Evolutionary conservation across 2,888 invertebrate species (phyloP), one percentile per base, ranked within the genome.

Genomic region (Schizaphis graminum): DNA sequence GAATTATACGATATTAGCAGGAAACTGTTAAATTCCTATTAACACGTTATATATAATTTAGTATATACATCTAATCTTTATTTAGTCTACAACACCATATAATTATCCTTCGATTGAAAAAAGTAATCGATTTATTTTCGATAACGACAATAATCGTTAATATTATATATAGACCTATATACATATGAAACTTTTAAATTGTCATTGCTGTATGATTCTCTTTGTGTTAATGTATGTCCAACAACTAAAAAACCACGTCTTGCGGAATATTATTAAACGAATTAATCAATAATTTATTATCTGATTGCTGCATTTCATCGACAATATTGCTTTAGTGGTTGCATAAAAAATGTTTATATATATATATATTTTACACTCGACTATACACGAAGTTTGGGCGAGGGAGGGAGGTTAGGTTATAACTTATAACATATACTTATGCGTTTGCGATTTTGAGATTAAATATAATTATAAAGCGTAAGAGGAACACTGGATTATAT

Each of bases 1-100:
- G 53, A 86, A 28, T 47, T 47, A 5, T 44, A 44, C 16, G 86
- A 3, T 47, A 86, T 49, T 5, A 49, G n/a, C n/a, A 87, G 21
- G n/a, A 49, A 21, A 53, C 87, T 87, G 49, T 87, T 87, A 35
- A 87, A 87, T 24, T 49, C 49, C n/a, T 53, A 49, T 87, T 87
- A 87, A 87, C 53, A 49, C 87, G n/a, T 7, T 87, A 47, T 44
- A 86, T n/a, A 67, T 67, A 67, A 67, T n/a, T 13, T n/a, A 67
- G 2, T n/a, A 21, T 35, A 77, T 35, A 77, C 3, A 35, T 35
- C 8, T 35, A 77, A 77, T 77, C 21, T n/a, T 87, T 87, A 87
- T 87, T 87, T 87, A 87, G 47, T 49, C 49, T 87, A 87, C 87
- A 49, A 28, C 47, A 16, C 47, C 13, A 86, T 47, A 86, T 47